Base-by-base conservation (phyloP, 2,888 invertebrate species). In the Perizoma flavofasciatum region DNA sequence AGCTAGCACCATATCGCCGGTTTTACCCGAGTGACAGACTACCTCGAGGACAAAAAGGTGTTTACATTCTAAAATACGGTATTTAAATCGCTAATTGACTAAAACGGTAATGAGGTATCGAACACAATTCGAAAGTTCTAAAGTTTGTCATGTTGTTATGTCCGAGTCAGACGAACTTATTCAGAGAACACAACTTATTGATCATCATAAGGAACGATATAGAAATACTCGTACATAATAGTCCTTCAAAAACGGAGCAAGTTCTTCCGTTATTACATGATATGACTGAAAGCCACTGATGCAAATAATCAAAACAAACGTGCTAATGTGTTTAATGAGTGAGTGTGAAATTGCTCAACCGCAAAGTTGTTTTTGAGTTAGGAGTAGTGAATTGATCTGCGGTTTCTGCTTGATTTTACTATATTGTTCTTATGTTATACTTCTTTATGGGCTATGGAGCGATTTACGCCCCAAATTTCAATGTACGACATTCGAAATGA, bases 71-170 rank as follows among this genome's bases (percentile, higher is more conserved):
- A 69, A 75, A 75, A 71, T 66, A 62, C 54, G 55, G 34, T 66
- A 77, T 81, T 81, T 79, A 73, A 73, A 79, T 78, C 77, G 78
- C 73, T 73, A 80, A 81, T 69, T 63, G 61, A 50, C 67, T 68
- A 65, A 70, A 71, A 68, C 65, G 49, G 65, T 63, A 63, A 52
- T 55, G 58, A 54, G 55, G 37, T 47, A 33, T 45, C 58, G 40
- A 58, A 56, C 63, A 67, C 63, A 62, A 49, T 67, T 51, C 45
- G 55, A 62, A 59, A 55, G 58, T 49, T n/a, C 37, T 11, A 22
- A 37, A 37, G 5, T 2, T 41, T 5, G 41, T 4, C 9, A 41
- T 41, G 22, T 41, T 5, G 4, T 45, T 22, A 22, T 45, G 45
- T 45, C 22, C 22, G 22, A 22, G 22, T 22, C 22, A 22, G 1